These are phyloP conservation scores for Thalpophila matura DNA, from an alignment of 2,888 invertebrate genomes.

Conservation along the genomic window DNA sequence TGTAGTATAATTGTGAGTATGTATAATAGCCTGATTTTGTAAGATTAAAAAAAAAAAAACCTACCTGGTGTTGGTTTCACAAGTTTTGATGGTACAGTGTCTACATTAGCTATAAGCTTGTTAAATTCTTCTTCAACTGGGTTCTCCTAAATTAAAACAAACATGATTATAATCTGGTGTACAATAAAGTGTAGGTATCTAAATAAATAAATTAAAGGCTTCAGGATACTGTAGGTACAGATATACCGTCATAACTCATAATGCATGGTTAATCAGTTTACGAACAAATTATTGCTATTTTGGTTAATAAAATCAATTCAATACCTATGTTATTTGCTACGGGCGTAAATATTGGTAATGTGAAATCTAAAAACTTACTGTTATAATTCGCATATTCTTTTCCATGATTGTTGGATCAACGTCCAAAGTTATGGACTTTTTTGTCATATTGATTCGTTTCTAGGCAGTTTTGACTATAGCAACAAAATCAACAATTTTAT, in stretches of 20 bases:
- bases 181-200: too few species aligned
- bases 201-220: too few species aligned
- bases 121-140: conserved; percentile 91
- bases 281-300: too few species aligned
- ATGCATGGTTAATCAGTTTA: too few species aligned
- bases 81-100: conserved; percentile 90
- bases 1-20: too few species aligned
- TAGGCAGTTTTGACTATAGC: conserved; percentile 38
- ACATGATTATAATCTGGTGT: too few species aligned
- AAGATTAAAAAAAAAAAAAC: neutral
- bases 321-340: neutral
- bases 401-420: conserved; percentile 91
- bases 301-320: too few species aligned
- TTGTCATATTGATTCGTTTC: conserved; percentile 77
- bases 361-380: conserved; percentile 69
- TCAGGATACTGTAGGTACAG: too few species aligned
- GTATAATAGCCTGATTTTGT: neutral
- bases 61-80: conserved; percentile 93
- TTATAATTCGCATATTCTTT: conserved; percentile 88
- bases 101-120: conserved; percentile 88
- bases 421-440: conserved; percentile 90
- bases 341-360: neutral
- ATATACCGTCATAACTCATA: too few species aligned
- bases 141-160: conserved; percentile 80
- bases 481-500: conserved; percentile 52